Evolutionary conservation across 2,113 vertebrate genomes (phyloP).

Genomic region (Serinus canaria): DNA sequence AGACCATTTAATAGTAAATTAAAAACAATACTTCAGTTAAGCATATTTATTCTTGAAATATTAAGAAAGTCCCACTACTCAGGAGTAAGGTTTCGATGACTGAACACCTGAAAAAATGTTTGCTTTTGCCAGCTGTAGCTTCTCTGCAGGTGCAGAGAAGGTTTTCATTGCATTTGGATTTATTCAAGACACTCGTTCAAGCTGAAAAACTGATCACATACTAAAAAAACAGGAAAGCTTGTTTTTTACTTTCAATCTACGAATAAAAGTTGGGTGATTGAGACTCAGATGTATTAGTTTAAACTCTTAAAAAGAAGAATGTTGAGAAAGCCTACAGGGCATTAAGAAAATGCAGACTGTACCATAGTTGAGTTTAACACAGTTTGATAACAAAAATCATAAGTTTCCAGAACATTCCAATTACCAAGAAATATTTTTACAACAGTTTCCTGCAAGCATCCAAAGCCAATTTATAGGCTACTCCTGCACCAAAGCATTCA

Average conservation of each 20-base stretch:
- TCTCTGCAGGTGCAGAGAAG: slow-evolving; percentile 29
- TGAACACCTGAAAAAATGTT: slow-evolving; percentile 52
- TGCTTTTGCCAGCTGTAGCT: slow-evolving; percentile 38
- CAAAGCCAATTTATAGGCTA: not conserved
- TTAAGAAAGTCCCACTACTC: not conserved
- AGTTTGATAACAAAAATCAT: not conserved
- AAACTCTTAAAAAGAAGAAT: not conserved
- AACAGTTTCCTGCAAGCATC: not conserved
- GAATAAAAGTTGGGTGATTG: not conserved
- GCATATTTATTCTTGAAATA: not conserved
- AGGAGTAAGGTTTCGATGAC: not conserved
- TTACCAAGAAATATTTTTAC: not conserved
- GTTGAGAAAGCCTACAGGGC: not conserved
- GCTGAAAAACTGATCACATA: not conserved
- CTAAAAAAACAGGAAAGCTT: not conserved
- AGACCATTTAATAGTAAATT: not conserved
- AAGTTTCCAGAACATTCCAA: not conserved
- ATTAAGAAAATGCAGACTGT: not conserved
- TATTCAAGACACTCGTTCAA: not conserved
- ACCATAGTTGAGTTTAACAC: not conserved
- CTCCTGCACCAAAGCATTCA: not conserved
- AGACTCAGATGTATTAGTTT: not conserved
- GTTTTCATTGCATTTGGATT: not conserved
- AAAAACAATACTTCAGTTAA: not conserved
- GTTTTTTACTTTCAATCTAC: not conserved